phyloP scores from a whole-genome alignment of 2,888 invertebrate genomes.

The Microctonus hyperodae region DNA sequence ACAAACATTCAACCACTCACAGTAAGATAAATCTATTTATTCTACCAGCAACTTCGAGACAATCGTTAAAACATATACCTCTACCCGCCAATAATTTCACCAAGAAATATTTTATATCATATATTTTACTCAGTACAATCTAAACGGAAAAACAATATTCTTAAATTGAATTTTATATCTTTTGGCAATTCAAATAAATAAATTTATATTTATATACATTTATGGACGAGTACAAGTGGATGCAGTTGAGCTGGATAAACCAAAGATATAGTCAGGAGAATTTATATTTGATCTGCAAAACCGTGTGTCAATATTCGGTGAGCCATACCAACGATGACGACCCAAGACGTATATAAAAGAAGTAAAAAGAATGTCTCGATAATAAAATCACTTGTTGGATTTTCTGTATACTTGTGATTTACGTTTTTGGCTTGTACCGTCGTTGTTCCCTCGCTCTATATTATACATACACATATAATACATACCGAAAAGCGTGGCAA shows the following conservation, averaged over 20 bases:
- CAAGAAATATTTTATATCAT: neutral
- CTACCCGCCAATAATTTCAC: slow-evolving; percentile 3
- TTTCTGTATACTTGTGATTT: slow-evolving; percentile 48
- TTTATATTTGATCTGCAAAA: slow-evolving; percentile 23
- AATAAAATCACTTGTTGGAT: slow-evolving; percentile 56
- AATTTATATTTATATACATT: neutral
- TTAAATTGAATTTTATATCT: neutral
- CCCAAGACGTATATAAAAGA: slow-evolving; percentile 20
- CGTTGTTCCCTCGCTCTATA: neutral
- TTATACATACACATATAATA: neutral
- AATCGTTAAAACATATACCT: slow-evolving; percentile 9
- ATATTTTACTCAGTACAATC: neutral
- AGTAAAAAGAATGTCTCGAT: slow-evolving; percentile 40
- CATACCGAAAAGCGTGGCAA: slow-evolving; percentile 24
- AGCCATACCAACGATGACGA: slow-evolving; percentile 27
- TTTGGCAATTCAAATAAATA: neutral
- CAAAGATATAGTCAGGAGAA: slow-evolving; percentile 1
- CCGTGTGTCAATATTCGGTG: slow-evolving; percentile 23
- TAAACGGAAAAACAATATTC: neutral
- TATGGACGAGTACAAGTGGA: no score
- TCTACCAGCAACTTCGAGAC: slow-evolving; percentile 22
- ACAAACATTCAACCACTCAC: slow-evolving; percentile 20
- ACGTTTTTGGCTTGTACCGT: slow-evolving; percentile 33
- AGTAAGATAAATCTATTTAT: slow-evolving; percentile 15
- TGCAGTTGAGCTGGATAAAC: slow-evolving; percentile 1